Base-by-base conservation (phyloP, 2,888 invertebrate genomes). In the Drosophila hamatofila region DNA sequence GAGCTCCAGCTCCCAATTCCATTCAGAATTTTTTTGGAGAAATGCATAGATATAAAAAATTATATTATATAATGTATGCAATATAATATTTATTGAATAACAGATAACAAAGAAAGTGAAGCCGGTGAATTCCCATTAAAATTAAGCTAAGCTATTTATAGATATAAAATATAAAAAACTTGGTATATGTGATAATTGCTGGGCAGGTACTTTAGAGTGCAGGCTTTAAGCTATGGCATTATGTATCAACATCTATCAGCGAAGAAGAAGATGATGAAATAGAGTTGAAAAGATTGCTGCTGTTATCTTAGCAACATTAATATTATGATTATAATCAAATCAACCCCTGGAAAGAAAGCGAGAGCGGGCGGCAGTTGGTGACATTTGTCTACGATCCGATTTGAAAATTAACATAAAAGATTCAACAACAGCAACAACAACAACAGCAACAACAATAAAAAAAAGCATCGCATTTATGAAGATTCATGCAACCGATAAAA, bases 401-500 rank as follows among this genome's bases (percentile, higher is more conserved):
- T 73, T 48, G 25, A 65, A 82, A 68, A 79, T 85, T 81, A 73
- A 78, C 89, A 86, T 76, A 74, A 79, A 60, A 72, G 75, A 80
- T 80, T 63, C 44, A 49, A 65, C 60, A 72, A 54, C 67, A 58
- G 6, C 55, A 37, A 7, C 37, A 35, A 1, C 14, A 35, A 2
- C 25, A 59, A 14, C 46, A 65, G 16, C 52, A 61, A 16, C 57
- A 58, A 30, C 46, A 58, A 27, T 21, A 54, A 55, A n/a, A 27
- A 33, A 33, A 12, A 23, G 60, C 66, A 35, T 35, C 63, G 68
- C 80, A 72, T 81, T 75, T 64, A 64, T 79, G 80, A 80, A 80
- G 83, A 80, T 81, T 83, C 83, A 80, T 83, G 83, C 80, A 81
- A 83, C 76, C 80, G 83, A 81, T 80, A 78, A 78, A 69, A 62